Base-by-base conservation (phyloP, 2,797 vertebrate genomes). In the Moxostoma hubbsi region DNA sequence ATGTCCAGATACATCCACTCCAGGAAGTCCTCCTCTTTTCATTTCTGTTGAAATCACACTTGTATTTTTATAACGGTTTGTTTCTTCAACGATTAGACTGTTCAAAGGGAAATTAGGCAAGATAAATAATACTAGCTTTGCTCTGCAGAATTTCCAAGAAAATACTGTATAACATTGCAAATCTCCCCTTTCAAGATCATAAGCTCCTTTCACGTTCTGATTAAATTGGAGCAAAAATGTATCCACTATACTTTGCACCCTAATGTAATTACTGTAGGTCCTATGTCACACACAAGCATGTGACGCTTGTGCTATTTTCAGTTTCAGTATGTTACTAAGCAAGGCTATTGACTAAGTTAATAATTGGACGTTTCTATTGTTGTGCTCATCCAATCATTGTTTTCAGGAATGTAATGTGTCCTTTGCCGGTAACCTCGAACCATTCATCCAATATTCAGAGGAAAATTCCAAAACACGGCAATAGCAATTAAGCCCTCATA, bases 301-400 rank as follows among this genome's bases (percentile, higher is more conserved):
- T 79, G 67, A 55, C 8, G n/a, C 59, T 10, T 47, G 13, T 10
- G 58, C 74, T 80, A 80, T 80, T 82, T 80, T 50, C 16, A 62
- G 62, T 24, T 16, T 46, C 15, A 64, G 9, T 15, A 10, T 73
- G 18, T 69, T 69, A 62, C 76, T 80, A 59, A 62, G 47, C 36
- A 55, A 55, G 57, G 68, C 66, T 66, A 54, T 47, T 55, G 72
- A 54, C 50, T 36, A 36, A 59, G 47, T 9, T 3, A 68, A 46
- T 16, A 72, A 57, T 5, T 24, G 13, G 45, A 59, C 65, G 53
- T 57, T 71, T 63, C 61, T 77, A 36, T 36, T 36, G 36, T 77
- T 63, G 68, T 53, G 7, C 65, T 36, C 15, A 24, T 47, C 43
- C 58, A 51, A 47, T 36, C 15, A 45, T 13, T 55, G 43, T 1